Percentiles rank a stretch among this genome's conserved stretches.
Evolutionary conservation across 2,888 invertebrate genomes (phyloP).

Genomic region (Macaria liturata): DNA sequence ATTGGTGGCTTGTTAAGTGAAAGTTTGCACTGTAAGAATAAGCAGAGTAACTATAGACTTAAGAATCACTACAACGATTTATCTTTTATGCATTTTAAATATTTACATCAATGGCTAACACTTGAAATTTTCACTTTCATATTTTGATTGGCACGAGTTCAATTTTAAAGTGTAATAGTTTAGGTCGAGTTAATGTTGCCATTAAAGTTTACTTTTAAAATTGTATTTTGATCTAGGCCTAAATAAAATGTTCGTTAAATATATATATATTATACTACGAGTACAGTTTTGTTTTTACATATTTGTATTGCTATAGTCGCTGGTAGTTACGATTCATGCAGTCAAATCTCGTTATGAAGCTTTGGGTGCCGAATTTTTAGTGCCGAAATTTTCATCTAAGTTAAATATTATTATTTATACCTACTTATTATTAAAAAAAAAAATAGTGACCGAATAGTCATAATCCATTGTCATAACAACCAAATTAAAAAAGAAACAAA

Average conservation of each 20-base stretch:
- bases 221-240: constrained; percentile 37
- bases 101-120: constrained; percentile 41
- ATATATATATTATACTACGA: too few species aligned
- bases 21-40: too few species aligned
- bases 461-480: too few species aligned
- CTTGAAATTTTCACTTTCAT: constrained; percentile 65
- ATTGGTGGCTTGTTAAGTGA: too few species aligned
- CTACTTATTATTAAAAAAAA: too few species aligned
- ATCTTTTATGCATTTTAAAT: constrained; percentile 64
- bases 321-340: constrained; percentile 70
- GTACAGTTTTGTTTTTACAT: constrained; percentile 25
- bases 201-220: constrained; percentile 46
- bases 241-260: constrained; percentile 27
- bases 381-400: not conserved
- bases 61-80: constrained; percentile 73
- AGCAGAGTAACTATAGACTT: constrained; percentile 43
- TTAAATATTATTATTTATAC: constrained; percentile 23
- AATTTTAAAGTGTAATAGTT: constrained; percentile 47
- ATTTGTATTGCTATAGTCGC: constrained; percentile 43
- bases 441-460: too few species aligned
- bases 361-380: constrained; percentile 35
- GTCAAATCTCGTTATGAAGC: constrained; percentile 87
- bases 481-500: constrained; percentile 28
- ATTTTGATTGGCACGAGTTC: constrained; percentile 72
- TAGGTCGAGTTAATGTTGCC: constrained; percentile 58